Percentiles rank a stretch among this genome's conserved stretches.
Evolutionary conservation across 1,140 invertebrate species (phyloP).

Genomic region (Cepaea nemoralis): DNA sequence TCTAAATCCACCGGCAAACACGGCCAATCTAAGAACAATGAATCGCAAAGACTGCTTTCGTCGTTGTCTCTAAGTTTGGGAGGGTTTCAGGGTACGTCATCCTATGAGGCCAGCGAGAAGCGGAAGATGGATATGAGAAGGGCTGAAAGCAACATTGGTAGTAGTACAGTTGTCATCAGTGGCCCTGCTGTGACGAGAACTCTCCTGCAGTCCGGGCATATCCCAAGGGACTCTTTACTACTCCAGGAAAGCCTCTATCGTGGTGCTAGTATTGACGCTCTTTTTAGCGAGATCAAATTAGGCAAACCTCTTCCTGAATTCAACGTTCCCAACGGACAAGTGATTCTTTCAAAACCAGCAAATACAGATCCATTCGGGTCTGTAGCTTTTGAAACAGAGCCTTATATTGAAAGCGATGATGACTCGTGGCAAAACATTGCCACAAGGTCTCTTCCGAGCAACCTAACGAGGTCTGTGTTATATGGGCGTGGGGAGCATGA

Average conservation of each 20-base stretch:
- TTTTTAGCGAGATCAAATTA: neutral
- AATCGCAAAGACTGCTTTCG: neutral
- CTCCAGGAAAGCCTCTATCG: neutral
- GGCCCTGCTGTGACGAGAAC: neutral
- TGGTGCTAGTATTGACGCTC: neutral
- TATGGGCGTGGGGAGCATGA: neutral
- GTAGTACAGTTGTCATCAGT: neutral
- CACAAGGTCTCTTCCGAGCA: neutral
- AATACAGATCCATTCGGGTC: neutral
- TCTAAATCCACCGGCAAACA: neutral
- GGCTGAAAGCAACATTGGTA: neutral
- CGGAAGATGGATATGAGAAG: neutral
- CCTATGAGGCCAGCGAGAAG: neutral
- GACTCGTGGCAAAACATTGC: neutral
- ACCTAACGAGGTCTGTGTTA: neutral
- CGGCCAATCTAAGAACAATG: neutral
- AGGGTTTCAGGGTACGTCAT: neutral
- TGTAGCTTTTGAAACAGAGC: neutral
- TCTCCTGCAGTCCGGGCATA: neutral
- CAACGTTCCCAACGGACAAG: no score
- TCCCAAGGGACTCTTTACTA: no score
- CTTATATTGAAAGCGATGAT: slow-evolving; percentile 3
- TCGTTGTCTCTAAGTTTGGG: slow-evolving; percentile 1
- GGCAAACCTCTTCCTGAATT: neutral
- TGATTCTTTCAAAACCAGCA: neutral